These are phyloP conservation scores for Drosophila triauraria DNA, from an alignment of 1,140 invertebrate species.

Conservation along the genomic window DNA sequence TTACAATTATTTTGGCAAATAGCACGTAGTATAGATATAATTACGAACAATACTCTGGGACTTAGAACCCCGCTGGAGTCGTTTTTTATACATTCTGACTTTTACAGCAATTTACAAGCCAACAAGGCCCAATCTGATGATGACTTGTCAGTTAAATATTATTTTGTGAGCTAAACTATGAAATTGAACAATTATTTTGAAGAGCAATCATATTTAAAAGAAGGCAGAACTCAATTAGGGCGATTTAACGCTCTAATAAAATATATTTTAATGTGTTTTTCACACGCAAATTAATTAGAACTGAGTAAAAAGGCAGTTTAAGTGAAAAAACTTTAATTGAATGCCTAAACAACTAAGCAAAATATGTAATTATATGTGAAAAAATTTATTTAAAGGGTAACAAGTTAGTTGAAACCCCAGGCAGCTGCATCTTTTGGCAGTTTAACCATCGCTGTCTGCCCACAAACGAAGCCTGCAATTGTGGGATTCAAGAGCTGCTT, in stretches of 20 bases:
- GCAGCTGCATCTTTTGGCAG: constrained; percentile 3
- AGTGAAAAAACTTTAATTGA: too few relatives aligned
- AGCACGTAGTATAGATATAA: background rate
- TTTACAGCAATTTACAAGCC: background rate
- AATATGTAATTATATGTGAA: too few relatives aligned
- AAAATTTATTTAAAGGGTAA: constrained; percentile 1
- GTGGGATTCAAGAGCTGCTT: constrained; percentile 12
- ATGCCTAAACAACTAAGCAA: background rate
- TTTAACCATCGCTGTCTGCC: constrained; percentile 3
- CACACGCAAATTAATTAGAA: background rate
- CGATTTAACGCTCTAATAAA: background rate
- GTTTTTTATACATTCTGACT: too few relatives aligned
- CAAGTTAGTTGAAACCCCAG: background rate
- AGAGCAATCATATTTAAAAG: background rate
- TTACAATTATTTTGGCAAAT: background rate
- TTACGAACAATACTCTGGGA: background rate
- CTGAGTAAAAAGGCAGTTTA: too few relatives aligned
- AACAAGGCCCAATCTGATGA: background rate
- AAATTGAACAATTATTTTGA: background rate
- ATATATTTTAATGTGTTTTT: background rate
- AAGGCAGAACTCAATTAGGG: background rate
- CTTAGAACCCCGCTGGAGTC: background rate
- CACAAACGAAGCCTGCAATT: constrained; percentile 3
- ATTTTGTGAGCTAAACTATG: background rate
- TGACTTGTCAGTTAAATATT: background rate